Evolutionary conservation across 2,797 vertebrate species (phyloP).

Genomic region (Acipenser ruthenus): DNA sequence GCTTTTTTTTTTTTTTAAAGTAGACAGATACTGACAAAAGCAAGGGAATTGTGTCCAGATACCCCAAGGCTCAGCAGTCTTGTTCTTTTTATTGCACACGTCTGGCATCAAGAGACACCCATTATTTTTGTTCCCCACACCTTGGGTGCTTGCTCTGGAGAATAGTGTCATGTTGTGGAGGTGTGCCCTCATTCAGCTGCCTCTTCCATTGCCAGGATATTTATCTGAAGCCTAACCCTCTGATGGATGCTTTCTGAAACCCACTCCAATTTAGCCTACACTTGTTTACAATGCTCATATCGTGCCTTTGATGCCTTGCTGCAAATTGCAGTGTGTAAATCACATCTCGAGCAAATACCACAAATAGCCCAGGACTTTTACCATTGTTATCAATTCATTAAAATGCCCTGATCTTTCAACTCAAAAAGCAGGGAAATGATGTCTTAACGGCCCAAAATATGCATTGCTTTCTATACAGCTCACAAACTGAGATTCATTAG

Average conservation of each 20-base stretch:
- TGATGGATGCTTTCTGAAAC: slow-evolving; percentile 7
- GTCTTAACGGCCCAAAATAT: too few relatives aligned
- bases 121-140: slow-evolving; percentile 20
- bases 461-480: too few relatives aligned
- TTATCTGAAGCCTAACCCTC: background rate
- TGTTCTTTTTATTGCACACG: background rate
- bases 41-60: background rate
- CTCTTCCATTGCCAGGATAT: slow-evolving; percentile 6
- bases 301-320: background rate
- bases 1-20: too few relatives aligned
- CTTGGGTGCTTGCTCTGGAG: background rate
- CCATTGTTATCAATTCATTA: too few relatives aligned
- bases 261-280: slow-evolving; percentile 8
- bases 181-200: slow-evolving; percentile 15
- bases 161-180: slow-evolving; percentile 18
- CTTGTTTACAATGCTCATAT: slow-evolving; percentile 1
- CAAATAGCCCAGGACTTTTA: too few relatives aligned
- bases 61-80: background rate
- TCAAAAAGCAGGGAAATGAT: background rate
- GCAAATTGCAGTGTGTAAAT: slow-evolving; percentile 5
- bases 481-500: too few relatives aligned
- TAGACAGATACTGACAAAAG: background rate
- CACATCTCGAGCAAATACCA: background rate
- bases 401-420: background rate
- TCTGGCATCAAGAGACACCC: slow-evolving; percentile 5